phyloP scores from a whole-genome alignment of 2,888 invertebrate species.

The Sericinus montela region DNA sequence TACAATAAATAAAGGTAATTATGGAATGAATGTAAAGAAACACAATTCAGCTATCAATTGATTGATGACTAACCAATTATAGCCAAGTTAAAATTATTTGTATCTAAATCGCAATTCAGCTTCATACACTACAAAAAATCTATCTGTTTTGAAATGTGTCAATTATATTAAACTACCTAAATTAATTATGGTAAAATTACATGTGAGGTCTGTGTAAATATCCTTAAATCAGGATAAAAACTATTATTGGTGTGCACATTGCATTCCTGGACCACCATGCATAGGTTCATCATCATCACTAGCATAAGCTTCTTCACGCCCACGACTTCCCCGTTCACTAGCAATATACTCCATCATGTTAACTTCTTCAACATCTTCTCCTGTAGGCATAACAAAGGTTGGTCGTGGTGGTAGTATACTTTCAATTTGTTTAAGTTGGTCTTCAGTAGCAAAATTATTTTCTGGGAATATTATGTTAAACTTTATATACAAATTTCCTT shows the following conservation, averaged over 20 bases:
- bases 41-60: constrained; percentile 20
- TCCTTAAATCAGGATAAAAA: constrained; percentile 33
- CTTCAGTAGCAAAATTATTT: constrained; percentile 86
- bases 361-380: constrained; percentile 92
- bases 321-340: constrained; percentile 72
- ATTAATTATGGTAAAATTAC: constrained; percentile 48
- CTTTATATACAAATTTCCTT: constrained; percentile 91
- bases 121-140: constrained; percentile 25
- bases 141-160: constrained; percentile 41
- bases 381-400: constrained; percentile 84
- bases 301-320: constrained; percentile 84
- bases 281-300: constrained; percentile 81
- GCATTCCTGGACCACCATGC: constrained; percentile 81
- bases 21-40: constrained; percentile 33
- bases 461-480: constrained; percentile 93
- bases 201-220: constrained; percentile 64
- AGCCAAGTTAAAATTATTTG: background rate
- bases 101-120: constrained; percentile 7
- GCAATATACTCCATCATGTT: constrained; percentile 87
- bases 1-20: constrained; percentile 10
- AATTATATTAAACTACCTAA: constrained; percentile 57
- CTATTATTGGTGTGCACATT: constrained; percentile 88
- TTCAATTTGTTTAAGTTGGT: constrained; percentile 84
- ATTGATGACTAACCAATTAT: background rate
- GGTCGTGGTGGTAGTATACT: constrained; percentile 86